Evolutionary conservation across 2,797 vertebrate species (phyloP), one percentile per base, ranked within the genome.

Genomic region (Clarias laeviceps): DNA sequence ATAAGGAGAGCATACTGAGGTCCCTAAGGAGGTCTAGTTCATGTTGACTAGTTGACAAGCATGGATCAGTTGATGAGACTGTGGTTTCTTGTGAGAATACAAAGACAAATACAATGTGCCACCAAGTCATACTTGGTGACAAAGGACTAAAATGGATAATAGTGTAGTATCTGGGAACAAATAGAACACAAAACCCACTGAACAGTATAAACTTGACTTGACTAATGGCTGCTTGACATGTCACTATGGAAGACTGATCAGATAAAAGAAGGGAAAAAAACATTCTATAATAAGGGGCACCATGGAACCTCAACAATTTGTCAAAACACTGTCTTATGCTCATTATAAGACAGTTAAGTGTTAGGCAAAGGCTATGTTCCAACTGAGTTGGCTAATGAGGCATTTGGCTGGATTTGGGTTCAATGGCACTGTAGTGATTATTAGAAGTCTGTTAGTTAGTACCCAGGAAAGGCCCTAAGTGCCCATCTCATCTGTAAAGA

Each of bases 401-500:
- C 90, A 92, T 94, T 94, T 93, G 93, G 92, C 90, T 91, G 88
- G 91, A 92, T 92, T 90, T 92, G 89, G 86, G 92, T 89, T 92
- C 85, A 90, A 86, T 89, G 82, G 77, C 78, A 85, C 76, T 64
- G 84, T 70, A 74, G 78, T 29, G 88, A 91, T 88, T 70, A 90
- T 88, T 89, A 89, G 87, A 89, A 88, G 72, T 65, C 84, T 34
- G 82, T 86, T 89, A 83, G 73, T 87, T 86, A 86, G 68, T 69
- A 85, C 22, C 74, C 68, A 68, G 87, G 83, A 76, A 84, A 87
- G 69, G 40, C 68, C 85, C 68, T 72, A 18, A 90, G 90, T 91
- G 89, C 90, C 87, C 90, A 92, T 92, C 92, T 91, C 89, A 91
- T 89, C 92, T 93, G 91, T 93, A 94, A 93, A 94, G 91, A 90